Conservation (phyloP, 2,888 invertebrate species). For the Tenthredo livida region DNA sequence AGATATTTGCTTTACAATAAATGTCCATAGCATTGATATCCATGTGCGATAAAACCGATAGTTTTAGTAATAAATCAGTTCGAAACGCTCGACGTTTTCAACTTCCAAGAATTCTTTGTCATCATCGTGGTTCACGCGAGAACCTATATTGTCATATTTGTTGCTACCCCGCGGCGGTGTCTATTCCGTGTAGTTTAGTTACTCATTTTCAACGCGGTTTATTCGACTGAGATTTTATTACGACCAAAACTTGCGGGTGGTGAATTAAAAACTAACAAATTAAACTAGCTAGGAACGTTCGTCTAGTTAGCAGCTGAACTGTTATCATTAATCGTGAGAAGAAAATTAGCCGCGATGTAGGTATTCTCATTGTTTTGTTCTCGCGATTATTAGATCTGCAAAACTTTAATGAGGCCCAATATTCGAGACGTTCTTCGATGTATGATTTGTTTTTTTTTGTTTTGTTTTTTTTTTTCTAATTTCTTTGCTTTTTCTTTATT, state of each 20-base stretch:
- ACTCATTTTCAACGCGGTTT: background rate
- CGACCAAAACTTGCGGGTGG: background rate
- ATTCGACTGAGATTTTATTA: background rate
- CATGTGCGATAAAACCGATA: background rate
- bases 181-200: background rate
- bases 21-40: background rate
- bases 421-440: background rate
- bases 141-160: constrained; percentile 33
- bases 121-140: background rate
- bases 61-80: background rate
- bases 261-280: background rate
- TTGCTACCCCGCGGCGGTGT: constrained; percentile 38
- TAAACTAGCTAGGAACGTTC: background rate
- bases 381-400: background rate
- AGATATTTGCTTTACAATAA: background rate
- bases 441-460: background rate
- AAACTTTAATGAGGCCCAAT: background rate
- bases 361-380: constrained; percentile 21
- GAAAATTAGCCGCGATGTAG: background rate
- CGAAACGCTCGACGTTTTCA: background rate
- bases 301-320: background rate
- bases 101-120: constrained; percentile 29
- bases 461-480: background rate
- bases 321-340: constrained; percentile 6
- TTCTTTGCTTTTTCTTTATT: background rate